phyloP scores from a whole-genome alignment of 2,797 vertebrate genomes.

The Capromys pilorides region DNA sequence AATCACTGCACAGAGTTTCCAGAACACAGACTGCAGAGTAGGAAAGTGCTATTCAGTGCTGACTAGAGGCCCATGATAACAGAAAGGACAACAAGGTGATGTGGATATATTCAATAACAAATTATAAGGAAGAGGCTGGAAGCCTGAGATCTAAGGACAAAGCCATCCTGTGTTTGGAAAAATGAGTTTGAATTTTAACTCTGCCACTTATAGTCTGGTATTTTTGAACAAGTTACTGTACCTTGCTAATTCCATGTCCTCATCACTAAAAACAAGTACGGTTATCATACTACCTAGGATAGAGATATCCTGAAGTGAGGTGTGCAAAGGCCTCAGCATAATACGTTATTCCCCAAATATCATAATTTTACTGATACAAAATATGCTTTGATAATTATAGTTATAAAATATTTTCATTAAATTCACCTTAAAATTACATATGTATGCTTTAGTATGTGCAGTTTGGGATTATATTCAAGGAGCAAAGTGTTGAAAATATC shows the following conservation, averaged over 20 bases:
- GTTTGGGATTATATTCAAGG: too few species aligned
- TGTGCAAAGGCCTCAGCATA: too few species aligned
- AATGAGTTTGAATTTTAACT: not conserved
- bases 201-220: not conserved
- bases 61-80: not conserved
- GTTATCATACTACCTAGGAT: too few species aligned
- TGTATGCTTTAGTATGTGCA: too few species aligned
- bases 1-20: not conserved
- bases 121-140: not conserved
- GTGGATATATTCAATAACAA: not conserved
- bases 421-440: too few species aligned
- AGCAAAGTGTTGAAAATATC: too few species aligned
- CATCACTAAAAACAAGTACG: not conserved
- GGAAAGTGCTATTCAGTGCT: not conserved
- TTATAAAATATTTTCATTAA: too few species aligned
- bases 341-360: too few species aligned
- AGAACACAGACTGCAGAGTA: not conserved
- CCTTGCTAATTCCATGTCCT: not conserved
- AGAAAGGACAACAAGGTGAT: not conserved
- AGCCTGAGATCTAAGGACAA: not conserved
- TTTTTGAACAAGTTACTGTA: constrained; percentile 9
- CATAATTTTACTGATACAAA: too few species aligned
- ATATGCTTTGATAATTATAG: too few species aligned
- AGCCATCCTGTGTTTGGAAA: not conserved
- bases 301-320: too few species aligned